Base-by-base conservation (phyloP, 2,797 vertebrate species). In the Sebastes melanostomus region DNA sequence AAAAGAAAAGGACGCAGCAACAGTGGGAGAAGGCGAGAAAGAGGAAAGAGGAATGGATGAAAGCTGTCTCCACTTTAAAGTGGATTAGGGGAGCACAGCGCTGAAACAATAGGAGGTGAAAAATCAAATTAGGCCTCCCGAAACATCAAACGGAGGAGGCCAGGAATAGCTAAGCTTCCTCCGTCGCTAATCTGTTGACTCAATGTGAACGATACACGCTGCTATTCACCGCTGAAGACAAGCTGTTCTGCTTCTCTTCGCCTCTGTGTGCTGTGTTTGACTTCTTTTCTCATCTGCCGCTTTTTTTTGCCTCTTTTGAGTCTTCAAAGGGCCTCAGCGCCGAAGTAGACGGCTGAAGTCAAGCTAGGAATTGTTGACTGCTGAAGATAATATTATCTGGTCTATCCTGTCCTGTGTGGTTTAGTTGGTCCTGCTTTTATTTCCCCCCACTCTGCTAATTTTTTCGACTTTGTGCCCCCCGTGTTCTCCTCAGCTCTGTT, bases 61-160 rank as follows among this genome's bases (percentile, higher is more conserved):
- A 96, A 96, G 95, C 95, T 88, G 92, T 90, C 93, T 93, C 94
- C 93, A 95, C 95, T 96, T 96, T 95, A 96, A 96, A 96, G 94
- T 96, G 95, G 95, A 96, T 96, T 96, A 96, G 90, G 88, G 88
- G 91, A 93, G 91, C 93, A 95, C 94, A 92, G 93, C 66, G 89
- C 89, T 96, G 95, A 96, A 96, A 96, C 96, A 96, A 96, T 96
- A 90, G 95, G 95, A 96, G 95, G 96, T 95, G 93, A 93, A 96
- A 96, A 96, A 96, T 96, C 95, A 94, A 96, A 96, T 96, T 96
- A 96, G 94, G 87, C 79, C 89, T 93, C 93, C 93, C 84, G 77
- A 95, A 96, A 95, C 95, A 95, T 96, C 95, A 96, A 95, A 95
- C 87, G 86, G 87, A 83, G 88, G 85, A 90, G 86, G 88, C 92